Percentiles rank a stretch among this genome's conserved stretches.
phyloP scores from a whole-genome alignment of 2,888 invertebrate genomes.

The Nemoura dubitans region DNA sequence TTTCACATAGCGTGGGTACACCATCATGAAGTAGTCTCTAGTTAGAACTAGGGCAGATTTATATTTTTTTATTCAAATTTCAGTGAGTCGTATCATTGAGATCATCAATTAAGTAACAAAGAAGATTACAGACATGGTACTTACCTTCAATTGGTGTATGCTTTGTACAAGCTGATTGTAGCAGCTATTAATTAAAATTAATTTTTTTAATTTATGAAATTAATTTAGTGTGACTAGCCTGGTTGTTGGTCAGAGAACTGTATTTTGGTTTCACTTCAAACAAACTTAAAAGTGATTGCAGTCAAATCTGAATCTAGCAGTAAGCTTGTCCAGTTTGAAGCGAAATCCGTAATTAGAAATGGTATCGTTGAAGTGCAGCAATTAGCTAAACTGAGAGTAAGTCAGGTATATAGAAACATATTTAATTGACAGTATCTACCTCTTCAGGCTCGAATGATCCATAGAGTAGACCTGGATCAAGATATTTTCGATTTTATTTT shows the following conservation, averaged over 20 bases:
- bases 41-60: background rate
- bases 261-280: background rate
- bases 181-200: background rate
- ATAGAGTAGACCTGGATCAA: background rate
- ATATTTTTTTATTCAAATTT: background rate
- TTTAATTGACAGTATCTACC: background rate
- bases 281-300: background rate
- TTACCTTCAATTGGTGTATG: background rate
- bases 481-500: background rate
- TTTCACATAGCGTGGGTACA: background rate
- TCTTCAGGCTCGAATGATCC: background rate
- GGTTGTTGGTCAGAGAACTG: background rate
- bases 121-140: background rate
- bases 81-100: background rate
- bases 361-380: background rate
- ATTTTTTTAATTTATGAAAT: background rate
- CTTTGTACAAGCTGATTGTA: background rate
- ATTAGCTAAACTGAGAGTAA: no score
- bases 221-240: background rate
- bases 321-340: background rate
- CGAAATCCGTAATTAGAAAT: background rate
- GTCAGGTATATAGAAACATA: background rate
- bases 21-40: background rate
- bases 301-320: background rate
- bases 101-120: background rate